phyloP scores from a whole-genome alignment of 2,888 invertebrate genomes.

The Minunthozetes semirufus region DNA sequence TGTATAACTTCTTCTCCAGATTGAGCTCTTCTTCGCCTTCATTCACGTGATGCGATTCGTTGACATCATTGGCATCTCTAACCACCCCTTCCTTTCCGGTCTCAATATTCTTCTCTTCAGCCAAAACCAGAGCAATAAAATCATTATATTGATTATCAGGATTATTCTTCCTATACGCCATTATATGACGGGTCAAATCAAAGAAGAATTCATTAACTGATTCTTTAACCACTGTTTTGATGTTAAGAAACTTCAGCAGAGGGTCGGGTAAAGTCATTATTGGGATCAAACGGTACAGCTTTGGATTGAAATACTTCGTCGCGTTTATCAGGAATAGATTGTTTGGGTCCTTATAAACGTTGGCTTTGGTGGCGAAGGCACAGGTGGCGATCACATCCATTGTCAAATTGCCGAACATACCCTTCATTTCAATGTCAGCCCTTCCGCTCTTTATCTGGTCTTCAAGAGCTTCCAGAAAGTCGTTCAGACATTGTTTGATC shows the following conservation, averaged over 20 bases:
- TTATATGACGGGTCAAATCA: not conserved
- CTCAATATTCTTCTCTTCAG: not conserved
- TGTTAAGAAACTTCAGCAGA: not conserved
- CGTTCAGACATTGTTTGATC: conserved; percentile 24
- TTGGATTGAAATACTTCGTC: not conserved
- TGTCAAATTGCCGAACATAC: conserved; percentile 54
- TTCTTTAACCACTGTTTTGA: not conserved
- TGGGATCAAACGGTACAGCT: not conserved
- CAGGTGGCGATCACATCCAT: conserved; percentile 59
- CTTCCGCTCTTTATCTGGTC: not conserved
- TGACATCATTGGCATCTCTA: not conserved
- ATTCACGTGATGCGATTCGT: not conserved
- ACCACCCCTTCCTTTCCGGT: not conserved
- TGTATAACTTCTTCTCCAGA: not conserved
- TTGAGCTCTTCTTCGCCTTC: not conserved
- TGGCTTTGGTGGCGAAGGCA: conserved; percentile 57
- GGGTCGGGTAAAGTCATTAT: not conserved
- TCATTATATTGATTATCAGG: not conserved
- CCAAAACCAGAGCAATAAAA: not conserved
- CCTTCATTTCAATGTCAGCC: conserved; percentile 11
- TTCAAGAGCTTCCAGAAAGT: not conserved
- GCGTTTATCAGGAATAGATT: not conserved
- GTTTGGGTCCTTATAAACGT: conserved; percentile 46
- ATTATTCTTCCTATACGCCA: not conserved
- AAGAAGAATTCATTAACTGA: not conserved